Conservation (phyloP, 2,888 invertebrate species). For the Tipula lateralis region DNA sequence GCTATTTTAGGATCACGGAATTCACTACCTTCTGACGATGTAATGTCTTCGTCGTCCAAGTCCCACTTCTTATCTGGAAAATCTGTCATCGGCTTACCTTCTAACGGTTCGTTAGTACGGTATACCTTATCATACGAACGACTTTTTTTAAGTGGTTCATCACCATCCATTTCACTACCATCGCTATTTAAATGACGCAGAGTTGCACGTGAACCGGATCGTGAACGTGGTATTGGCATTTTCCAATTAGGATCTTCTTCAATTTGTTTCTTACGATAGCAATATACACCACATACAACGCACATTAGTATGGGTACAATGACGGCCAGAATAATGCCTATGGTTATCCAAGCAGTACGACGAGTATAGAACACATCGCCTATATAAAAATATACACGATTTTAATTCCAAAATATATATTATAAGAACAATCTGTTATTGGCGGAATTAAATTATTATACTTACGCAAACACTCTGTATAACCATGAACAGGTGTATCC, state of each 20-base stretch:
- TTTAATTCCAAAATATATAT: background rate
- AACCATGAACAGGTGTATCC: slow-evolving; percentile 79
- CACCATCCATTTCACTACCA: slow-evolving; percentile 53
- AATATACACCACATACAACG: slow-evolving; percentile 59
- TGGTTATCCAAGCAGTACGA: slow-evolving; percentile 67
- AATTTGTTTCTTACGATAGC: slow-evolving; percentile 58
- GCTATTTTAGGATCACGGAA: slow-evolving; percentile 57
- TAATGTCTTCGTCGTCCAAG: slow-evolving; percentile 61
- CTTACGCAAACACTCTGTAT: slow-evolving; percentile 88
- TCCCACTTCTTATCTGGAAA: slow-evolving; percentile 80
- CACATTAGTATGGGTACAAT: slow-evolving; percentile 61
- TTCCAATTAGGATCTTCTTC: slow-evolving; percentile 56
- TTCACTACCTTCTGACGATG: slow-evolving; percentile 57
- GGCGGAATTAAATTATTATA: slow-evolving; percentile 41
- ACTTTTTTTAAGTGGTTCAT: slow-evolving; percentile 58
- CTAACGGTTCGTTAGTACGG: slow-evolving; percentile 76
- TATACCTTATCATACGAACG: slow-evolving; percentile 77
- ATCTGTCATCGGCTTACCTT: slow-evolving; percentile 64
- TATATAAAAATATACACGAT: slow-evolving; percentile 38
- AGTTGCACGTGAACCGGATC: slow-evolving; percentile 57
- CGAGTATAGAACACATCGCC: slow-evolving; percentile 66
- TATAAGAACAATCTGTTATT: background rate
- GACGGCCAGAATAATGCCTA: slow-evolving; percentile 67
- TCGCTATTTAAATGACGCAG: slow-evolving; percentile 52
- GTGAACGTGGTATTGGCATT: slow-evolving; percentile 57